A percentile compares a stretch with the other conserved stretches of the same genome.
phyloP scores from a whole-genome alignment of 2,113 vertebrate genomes.

The Etheostoma spectabile region DNA sequence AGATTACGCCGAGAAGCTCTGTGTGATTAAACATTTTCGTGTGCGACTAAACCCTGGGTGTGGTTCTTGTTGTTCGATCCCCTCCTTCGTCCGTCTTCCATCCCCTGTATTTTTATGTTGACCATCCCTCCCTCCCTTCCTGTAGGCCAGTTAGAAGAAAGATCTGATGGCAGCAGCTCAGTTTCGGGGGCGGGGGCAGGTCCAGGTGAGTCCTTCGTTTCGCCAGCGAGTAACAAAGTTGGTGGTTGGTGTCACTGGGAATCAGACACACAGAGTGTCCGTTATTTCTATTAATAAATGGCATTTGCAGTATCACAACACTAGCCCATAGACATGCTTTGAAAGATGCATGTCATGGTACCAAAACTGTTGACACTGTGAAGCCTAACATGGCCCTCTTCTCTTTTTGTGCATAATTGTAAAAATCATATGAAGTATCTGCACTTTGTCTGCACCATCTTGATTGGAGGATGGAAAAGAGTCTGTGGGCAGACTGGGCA shows the following conservation, averaged over 20 bases:
- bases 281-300: background rate
- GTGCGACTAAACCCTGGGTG: constrained; percentile 70
- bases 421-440: background rate
- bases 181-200: constrained; percentile 82
- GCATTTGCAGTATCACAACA: constrained; percentile 1
- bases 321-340: constrained; percentile 25
- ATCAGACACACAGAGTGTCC: constrained; percentile 28
- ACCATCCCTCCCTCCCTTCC: constrained; percentile 82
- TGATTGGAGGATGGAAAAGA: background rate
- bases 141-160: constrained; percentile 88
- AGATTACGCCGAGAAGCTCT: constrained; percentile 27
- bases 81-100: constrained; percentile 57
- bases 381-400: background rate
- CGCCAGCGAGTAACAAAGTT: constrained; percentile 48
- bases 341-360: constrained; percentile 1
- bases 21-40: constrained; percentile 50
- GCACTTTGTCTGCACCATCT: background rate
- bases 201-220: constrained; percentile 84
- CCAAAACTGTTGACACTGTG: background rate
- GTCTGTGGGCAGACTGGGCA: background rate
- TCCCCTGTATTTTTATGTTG: constrained; percentile 74
- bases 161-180: constrained; percentile 84
- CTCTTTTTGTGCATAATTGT: background rate
- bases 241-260: constrained; percentile 18
- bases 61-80: constrained; percentile 66